These are phyloP conservation scores for Trichonephila clavipes DNA, from an alignment of 1,140 invertebrate genomes.

Conservation along the genomic window DNA sequence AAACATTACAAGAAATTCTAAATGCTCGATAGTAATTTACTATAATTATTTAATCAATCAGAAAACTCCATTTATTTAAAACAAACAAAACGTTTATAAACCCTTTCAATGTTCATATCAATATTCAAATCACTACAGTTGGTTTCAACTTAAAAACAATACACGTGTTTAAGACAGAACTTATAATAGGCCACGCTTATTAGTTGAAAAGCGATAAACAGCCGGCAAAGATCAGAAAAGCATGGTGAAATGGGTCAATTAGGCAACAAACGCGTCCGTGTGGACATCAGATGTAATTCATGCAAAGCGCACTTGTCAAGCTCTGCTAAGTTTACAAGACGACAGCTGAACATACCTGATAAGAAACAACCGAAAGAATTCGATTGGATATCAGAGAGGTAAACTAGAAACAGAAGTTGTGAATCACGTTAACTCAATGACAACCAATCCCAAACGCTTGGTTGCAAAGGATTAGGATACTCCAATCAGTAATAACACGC, in stretches of 20 bases:
- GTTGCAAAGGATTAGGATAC: neutral
- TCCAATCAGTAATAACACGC: no score
- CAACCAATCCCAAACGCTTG: neutral
- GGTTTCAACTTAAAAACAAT: no score
- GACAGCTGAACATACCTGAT: constrained; percentile 41
- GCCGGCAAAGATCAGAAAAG: neutral
- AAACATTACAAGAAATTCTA: no score
- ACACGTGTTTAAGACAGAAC: no score
- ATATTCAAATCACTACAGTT: no score
- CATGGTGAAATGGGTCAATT: constrained; percentile 13
- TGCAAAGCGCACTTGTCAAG: neutral
- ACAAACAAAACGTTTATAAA: no score
- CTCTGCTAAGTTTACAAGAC: neutral
- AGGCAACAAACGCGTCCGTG: neutral
- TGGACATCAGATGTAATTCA: neutral
- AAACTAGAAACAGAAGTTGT: neutral
- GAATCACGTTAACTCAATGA: neutral
- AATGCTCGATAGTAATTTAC: no score
- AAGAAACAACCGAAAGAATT: constrained; percentile 1
- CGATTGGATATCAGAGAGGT: constrained; percentile 1
- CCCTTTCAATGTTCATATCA: no score
- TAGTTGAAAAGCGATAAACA: neutral
- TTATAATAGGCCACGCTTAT: neutral
- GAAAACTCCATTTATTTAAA: no score
- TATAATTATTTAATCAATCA: no score